These are phyloP conservation scores for Ibycter americanus DNA, from an alignment of 2,797 vertebrate species.

Conservation along the genomic window DNA sequence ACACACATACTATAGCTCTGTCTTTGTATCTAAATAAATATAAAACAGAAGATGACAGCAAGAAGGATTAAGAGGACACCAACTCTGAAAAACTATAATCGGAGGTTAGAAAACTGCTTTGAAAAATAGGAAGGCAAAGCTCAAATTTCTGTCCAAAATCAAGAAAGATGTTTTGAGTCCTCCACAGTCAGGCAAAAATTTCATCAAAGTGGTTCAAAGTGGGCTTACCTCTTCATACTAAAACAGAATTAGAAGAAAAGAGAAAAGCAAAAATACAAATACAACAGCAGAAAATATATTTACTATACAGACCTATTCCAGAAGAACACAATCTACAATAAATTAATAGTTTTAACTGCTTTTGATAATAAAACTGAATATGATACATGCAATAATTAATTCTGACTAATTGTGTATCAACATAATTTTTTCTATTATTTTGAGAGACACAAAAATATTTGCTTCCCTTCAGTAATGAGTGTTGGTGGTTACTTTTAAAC, in stretches of 20 bases:
- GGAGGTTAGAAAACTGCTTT: not conserved
- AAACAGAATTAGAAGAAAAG: not conserved
- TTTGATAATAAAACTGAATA: not conserved
- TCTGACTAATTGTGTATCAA: not conserved
- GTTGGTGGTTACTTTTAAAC: not conserved
- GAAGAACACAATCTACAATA: not conserved
- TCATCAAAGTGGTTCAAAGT: not conserved
- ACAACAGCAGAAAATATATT: not conserved
- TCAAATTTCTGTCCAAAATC: not conserved
- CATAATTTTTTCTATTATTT: not conserved
- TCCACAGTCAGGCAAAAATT: not conserved
- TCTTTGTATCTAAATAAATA: not conserved
- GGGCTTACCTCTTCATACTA: not conserved
- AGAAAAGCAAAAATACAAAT: not conserved
- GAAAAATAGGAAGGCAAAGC: not conserved
- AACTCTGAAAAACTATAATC: not conserved
- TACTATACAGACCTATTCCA: not conserved
- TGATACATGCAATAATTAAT: not conserved
- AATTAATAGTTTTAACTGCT: not conserved
- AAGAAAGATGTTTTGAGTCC: not conserved
- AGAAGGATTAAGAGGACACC: not conserved
- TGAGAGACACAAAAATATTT: not conserved
- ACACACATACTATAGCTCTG: not conserved
- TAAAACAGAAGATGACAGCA: not conserved
- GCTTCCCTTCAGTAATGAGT: not conserved